A percentile compares a stretch with the other conserved stretches of the same genome.
phyloP scores from a whole-genome alignment of 1,140 invertebrate species.

The Lepidurus arcticus region DNA sequence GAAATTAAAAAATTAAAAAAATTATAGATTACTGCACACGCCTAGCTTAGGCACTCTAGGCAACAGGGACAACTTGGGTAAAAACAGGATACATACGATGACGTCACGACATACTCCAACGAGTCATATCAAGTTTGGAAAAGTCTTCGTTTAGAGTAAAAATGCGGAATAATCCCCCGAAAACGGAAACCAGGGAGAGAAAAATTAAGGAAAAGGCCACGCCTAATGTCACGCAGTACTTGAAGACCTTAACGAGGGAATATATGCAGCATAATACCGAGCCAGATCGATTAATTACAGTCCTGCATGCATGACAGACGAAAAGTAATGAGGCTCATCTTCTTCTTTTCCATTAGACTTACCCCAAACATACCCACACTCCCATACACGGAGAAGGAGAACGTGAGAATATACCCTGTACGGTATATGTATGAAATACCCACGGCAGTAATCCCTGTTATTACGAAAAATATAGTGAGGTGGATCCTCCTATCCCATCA shows the following conservation, averaged over 20 bases:
- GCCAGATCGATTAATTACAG: slow-evolving; percentile 12
- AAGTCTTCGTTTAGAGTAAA: too few relatives aligned
- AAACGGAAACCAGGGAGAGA: not conserved
- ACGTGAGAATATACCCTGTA: not conserved
- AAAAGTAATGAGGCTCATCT: slow-evolving; percentile 22
- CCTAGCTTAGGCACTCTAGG: too few relatives aligned
- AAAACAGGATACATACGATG: too few relatives aligned
- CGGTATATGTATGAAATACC: not conserved
- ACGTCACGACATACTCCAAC: too few relatives aligned
- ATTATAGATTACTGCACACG: too few relatives aligned
- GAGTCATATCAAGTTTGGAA: too few relatives aligned
- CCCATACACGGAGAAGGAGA: not conserved
- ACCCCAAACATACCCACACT: not conserved
- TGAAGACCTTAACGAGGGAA: not conserved
- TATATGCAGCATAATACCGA: not conserved
- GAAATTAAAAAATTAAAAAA: too few relatives aligned
- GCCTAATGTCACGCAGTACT: not conserved
- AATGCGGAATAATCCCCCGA: too few relatives aligned
- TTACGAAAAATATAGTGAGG: not conserved
- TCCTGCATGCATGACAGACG: slow-evolving; percentile 17
- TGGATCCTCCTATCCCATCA: not conserved
- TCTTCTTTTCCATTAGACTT: slow-evolving; percentile 2
- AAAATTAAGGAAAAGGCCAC: not conserved
- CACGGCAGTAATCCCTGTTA: not conserved
- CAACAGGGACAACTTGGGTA: too few relatives aligned